Base-by-base conservation (phyloP, 2,113 vertebrate species). In the Anguilla rostrata region DNA sequence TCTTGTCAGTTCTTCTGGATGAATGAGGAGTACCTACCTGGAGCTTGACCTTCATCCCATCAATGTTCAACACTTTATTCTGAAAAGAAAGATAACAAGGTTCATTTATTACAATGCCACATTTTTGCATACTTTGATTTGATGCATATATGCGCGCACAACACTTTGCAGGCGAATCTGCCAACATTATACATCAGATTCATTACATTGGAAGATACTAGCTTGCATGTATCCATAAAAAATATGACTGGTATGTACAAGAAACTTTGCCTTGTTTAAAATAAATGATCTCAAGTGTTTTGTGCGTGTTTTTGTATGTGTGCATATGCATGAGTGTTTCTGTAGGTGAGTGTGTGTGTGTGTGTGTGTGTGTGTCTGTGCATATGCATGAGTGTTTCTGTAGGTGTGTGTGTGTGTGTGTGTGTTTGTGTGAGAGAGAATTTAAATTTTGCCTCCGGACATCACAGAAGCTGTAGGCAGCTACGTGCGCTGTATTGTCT, bases 21-120 rank as follows among this genome's bases (percentile, higher is more conserved):
- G 22, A 34, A 26, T 26, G 49, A 46, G 71, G 11, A 43, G 16
- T 34, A 78, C 94, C 71, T 93, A 99, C 98, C 97, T 99, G 98
- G 78, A 99, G 92, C 93, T 98, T 98, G 89, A 98, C 97, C 91
- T 97, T 98, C 92, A 96, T 93, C 9, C 96, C 97, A 14, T 99
- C 97, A 91, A 99, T 96, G 0, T 94, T 96, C 94, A 99, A 90
- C 89, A 98, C 96, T 96, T 99, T 99, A 90, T 99, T 99, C 98
- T 98, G 96, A 84, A 96, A 98, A 86, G 88, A 83, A 87, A 89
- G 92, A 83, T 78, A 41, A 87, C 80, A 85, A 90, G 82, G 84
- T 84, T 88, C 83, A 87, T 71, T 5, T 22, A 86, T 71, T n/a
- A 78, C 43, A 41, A 2, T 63, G 41, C 11, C 83, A 66, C n/a